These are phyloP conservation scores for Enteromius paludinosus DNA, from an alignment of 2,797 vertebrate genomes.

Conservation along the genomic window DNA sequence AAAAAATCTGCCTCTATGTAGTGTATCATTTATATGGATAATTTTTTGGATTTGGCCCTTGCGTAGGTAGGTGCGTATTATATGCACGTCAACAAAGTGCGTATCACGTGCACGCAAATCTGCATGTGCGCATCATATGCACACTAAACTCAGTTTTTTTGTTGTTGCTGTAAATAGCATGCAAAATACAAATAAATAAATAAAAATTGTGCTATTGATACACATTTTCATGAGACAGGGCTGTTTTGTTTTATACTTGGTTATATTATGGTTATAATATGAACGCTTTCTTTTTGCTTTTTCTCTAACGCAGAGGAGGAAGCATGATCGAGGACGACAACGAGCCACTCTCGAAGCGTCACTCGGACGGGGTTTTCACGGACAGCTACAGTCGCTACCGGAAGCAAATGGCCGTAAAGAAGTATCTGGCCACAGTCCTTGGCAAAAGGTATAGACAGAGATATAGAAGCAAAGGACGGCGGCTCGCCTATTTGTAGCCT, in stretches of 20 bases:
- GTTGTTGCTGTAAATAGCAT: background rate
- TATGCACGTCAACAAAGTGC: background rate
- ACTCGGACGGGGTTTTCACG: constrained; percentile 98
- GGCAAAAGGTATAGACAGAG: constrained; percentile 99
- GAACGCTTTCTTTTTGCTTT: constrained; percentile 22
- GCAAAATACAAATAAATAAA: too few species aligned
- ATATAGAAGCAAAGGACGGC: constrained; percentile 99
- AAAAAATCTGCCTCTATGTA: background rate
- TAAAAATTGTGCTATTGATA: background rate
- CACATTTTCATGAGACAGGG: too few species aligned
- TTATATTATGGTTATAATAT: background rate
- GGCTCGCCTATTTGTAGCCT: constrained; percentile 96
- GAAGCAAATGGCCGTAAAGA: constrained; percentile 99
- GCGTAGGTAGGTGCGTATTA: too few species aligned
- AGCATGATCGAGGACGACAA: constrained; percentile 83
- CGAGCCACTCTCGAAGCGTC: constrained; percentile 93
- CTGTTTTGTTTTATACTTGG: background rate
- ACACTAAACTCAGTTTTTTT: background rate
- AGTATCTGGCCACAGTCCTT: constrained; percentile 97
- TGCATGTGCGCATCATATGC: too few species aligned
- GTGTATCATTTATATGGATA: background rate
- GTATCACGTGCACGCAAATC: background rate
- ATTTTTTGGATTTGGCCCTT: too few species aligned
- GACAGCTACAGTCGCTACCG: constrained; percentile 99
- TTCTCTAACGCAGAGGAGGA: constrained; percentile 70